A percentile compares a stretch with the other conserved stretches of the same genome.
phyloP scores from a whole-genome alignment of 2,113 vertebrate genomes.

The Patagioenas fasciata region DNA sequence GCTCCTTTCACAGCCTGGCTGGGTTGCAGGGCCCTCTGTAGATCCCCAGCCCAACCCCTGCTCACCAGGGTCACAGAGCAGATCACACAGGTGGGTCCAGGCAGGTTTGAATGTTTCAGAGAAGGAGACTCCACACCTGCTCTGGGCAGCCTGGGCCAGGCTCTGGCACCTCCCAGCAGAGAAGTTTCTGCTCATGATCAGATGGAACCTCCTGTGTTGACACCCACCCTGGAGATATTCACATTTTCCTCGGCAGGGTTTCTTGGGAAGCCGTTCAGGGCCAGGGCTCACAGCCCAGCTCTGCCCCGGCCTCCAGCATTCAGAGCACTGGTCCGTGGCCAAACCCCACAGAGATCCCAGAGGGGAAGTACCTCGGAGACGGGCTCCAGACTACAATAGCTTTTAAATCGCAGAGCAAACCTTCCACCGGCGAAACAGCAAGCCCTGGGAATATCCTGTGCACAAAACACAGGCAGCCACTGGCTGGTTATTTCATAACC shows the following conservation, averaged over 20 bases:
- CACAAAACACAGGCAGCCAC: conserved; percentile 7
- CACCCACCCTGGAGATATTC: no score
- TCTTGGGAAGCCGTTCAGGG: not conserved
- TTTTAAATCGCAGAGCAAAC: conserved; percentile 29
- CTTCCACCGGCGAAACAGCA: not conserved
- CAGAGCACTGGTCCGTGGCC: not conserved
- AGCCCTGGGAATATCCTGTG: conserved; percentile 66
- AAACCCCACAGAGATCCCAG: conserved; percentile 48
- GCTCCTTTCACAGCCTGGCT: not conserved
- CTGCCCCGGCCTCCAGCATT: not conserved
- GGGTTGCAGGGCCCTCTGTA: no score
- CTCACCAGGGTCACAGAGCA: no score
- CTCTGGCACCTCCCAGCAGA: no score
- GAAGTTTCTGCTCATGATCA: no score
- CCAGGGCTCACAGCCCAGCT: not conserved
- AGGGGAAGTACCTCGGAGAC: conserved; percentile 65
- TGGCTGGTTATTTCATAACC: not conserved
- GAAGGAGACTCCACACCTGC: no score
- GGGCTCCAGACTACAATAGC: conserved; percentile 61
- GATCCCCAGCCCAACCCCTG: no score
- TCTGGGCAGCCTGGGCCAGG: no score
- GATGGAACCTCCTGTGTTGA: no score
- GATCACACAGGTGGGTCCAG: no score
- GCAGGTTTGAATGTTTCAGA: no score
- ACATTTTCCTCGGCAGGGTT: not conserved